Percentiles rank a stretch among this genome's conserved stretches.
These are phyloP conservation scores for Diplodus puntazzo DNA, from an alignment of 2,797 vertebrate species.

Conservation along the genomic window DNA sequence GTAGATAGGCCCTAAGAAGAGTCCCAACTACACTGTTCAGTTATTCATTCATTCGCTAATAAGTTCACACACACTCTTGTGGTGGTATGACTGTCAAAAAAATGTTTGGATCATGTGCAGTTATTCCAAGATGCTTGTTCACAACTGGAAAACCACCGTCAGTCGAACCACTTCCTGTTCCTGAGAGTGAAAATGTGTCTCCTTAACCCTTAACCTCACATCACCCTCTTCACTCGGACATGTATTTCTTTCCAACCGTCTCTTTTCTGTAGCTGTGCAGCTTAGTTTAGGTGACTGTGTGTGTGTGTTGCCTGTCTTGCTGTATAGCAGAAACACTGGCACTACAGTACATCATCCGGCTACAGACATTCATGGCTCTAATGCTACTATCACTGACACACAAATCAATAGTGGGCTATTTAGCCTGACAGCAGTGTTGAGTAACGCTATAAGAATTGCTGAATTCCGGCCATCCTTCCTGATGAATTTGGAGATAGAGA, in stretches of 20 bases:
- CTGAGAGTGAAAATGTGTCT: conserved; percentile 5
- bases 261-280: neutral
- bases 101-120: conserved; percentile 7
- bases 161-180: conserved; percentile 30
- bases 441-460: conserved; percentile 15
- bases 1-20: neutral
- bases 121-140: conserved; percentile 13
- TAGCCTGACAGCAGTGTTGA: conserved; percentile 31
- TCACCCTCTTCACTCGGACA: neutral
- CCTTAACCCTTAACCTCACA: neutral
- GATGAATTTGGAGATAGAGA: conserved; percentile 24
- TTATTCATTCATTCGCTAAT: conserved; percentile 4
- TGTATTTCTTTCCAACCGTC: neutral
- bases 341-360: conserved; percentile 7
- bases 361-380: conserved; percentile 10
- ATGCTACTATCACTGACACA: conserved; percentile 16
- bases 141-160: conserved; percentile 4
- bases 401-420: conserved; percentile 21
- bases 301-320: neutral
- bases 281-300: neutral
- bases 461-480: neutral
- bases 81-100: neutral
- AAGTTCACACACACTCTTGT: neutral
- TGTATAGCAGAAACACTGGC: neutral
- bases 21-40: neutral